Base-by-base conservation (phyloP, 2,797 vertebrate species). In the Hemibagrus guttatus region DNA sequence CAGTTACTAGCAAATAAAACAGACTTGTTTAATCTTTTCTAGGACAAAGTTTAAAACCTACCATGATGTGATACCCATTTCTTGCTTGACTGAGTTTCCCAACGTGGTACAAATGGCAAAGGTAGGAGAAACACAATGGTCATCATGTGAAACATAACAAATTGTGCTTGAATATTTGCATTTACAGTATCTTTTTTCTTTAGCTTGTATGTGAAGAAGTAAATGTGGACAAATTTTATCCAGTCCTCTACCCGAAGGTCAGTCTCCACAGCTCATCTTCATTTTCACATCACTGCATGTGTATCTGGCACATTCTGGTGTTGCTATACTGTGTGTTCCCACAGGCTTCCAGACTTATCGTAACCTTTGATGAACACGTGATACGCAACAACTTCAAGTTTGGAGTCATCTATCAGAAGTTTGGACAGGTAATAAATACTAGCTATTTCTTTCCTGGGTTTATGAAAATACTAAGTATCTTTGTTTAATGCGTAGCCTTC, bases 381-480 rank as follows among this genome's bases (percentile, higher is more conserved):
- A 97, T 99, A 93, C 98, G 94, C 95, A 98, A 99, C 95, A 97
- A 98, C 93, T 99, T 99, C 93, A 99, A 99, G 91, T 99, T 98
- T 14, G 98, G 98, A 14, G 96, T 99, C 90, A 94, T 99, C 93
- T 99, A 98, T 93, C 98, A 99, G 93, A 98, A 96, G 91, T 96
- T 96, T 28, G 97, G 97, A 75, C 98, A 99, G 97, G 98, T 98
- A 88, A 92, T 26, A 64, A 76, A 19, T 26, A 3, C 23, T 5
- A 35, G 39, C 31, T 49, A 0, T 42, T 46, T 79, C 66, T 78
- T 71, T 75, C 6, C 52, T 59, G 35, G 11, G 2, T 46, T 75
- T 66, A 21, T 81, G 13, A 66, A 28, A 87, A 64, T 39, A 28
- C 17, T 61, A 4, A 56, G 16, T 21, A 81, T 3, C 28, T 4